These are phyloP conservation scores for Drosophila willistoni DNA, from an alignment of 1,140 invertebrate genomes.

Conservation along the genomic window DNA sequence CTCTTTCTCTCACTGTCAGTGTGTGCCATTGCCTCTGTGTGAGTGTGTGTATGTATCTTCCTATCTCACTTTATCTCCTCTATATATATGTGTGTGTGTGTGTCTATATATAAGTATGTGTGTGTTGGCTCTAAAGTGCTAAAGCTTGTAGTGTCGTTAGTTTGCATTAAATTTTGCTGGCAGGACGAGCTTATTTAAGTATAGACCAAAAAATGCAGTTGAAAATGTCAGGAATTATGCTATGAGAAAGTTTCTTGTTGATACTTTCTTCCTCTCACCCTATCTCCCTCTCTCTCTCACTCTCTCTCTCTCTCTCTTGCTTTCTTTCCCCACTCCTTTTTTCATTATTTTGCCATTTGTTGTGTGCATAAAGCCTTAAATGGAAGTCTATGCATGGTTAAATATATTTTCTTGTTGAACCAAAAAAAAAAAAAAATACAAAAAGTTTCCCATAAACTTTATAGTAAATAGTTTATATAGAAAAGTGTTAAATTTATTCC, in stretches of 20 bases:
- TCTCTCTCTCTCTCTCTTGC: background rate
- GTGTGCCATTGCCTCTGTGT: background rate
- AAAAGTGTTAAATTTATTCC: background rate
- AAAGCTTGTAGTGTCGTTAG: conserved; percentile 69
- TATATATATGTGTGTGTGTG: conserved; percentile 4
- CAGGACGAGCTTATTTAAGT: conserved; percentile 39
- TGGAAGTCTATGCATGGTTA: conserved; percentile 8
- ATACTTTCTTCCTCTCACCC: background rate
- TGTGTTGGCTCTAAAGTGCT: conserved; percentile 54
- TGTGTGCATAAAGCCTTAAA: conserved; percentile 45
- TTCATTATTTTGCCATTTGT: background rate
- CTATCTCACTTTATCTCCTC: conserved; percentile 5
- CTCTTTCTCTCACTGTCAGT: conserved; percentile 2
- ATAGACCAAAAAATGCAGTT: conserved; percentile 26
- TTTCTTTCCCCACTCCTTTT: background rate
- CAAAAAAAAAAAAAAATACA: background rate
- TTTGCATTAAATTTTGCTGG: conserved; percentile 55
- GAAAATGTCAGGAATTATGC: conserved; percentile 51
- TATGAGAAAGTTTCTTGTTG: conserved; percentile 14
- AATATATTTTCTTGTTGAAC: conserved; percentile 15
- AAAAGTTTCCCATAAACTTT: background rate
- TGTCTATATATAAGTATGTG: conserved; percentile 18
- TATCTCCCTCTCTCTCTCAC: background rate
- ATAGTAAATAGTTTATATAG: background rate
- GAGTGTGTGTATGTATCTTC: conserved; percentile 9